Evolutionary conservation across 2,888 invertebrate species (phyloP).

Genomic region (Conops quadrifasciatus): DNA sequence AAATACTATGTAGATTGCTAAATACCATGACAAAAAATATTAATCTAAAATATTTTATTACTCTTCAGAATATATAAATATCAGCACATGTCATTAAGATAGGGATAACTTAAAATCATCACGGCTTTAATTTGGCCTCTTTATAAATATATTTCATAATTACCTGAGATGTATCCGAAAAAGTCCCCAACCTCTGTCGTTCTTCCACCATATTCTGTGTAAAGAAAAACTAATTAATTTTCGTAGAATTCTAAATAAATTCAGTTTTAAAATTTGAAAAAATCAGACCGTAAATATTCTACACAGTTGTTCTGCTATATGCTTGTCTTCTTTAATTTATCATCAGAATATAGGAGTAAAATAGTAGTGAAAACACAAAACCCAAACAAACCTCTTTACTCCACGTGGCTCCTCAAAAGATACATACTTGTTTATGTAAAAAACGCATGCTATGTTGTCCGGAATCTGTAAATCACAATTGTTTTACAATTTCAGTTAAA

Average conservation of each 20-base stretch:
- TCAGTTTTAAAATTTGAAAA: neutral
- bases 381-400: conserved; percentile 10
- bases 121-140: conserved; percentile 24
- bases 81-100: conserved; percentile 55
- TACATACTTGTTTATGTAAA: too few species aligned
- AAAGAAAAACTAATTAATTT: conserved; percentile 12
- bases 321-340: conserved; percentile 42
- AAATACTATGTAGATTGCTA: too few species aligned
- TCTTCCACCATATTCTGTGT: neutral
- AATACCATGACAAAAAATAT: too few species aligned
- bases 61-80: conserved; percentile 45
- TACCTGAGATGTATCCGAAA: neutral
- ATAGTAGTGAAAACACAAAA: neutral
- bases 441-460: too few species aligned
- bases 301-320: conserved; percentile 46
- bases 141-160: too few species aligned
- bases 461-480: too few species aligned
- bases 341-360: conserved; percentile 29
- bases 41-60: neutral
- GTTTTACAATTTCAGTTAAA: too few species aligned
- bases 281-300: conserved; percentile 39
- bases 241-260: neutral
- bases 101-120: conserved; percentile 56
- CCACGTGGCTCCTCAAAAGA: too few species aligned
- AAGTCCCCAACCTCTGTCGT: neutral